Evolutionary conservation across 1,140 invertebrate genomes (phyloP), one percentile per base, ranked within the genome.

Genomic region (Mizuhopecten yessoensis): DNA sequence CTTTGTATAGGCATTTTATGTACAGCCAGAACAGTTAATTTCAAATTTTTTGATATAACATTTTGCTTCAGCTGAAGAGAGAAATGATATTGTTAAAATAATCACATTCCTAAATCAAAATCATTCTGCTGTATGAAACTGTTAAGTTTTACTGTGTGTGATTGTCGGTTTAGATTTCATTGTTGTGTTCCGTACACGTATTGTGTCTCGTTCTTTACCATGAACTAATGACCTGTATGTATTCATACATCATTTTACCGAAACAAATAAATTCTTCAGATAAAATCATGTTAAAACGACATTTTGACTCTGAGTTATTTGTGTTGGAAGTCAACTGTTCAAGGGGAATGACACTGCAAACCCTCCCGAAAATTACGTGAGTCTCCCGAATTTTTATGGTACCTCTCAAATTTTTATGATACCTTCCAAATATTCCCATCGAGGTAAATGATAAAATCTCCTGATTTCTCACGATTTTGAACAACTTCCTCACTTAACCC

Each of bases 141-240:
- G 45, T 49, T 49, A 75, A 75, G 57, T 75, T 75, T 75, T 29
- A 17, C n/a, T 75, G n/a, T 75, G 57, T 75, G 29, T 75, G 57
- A 23, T 75, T 75, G 57, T 75, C 7, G n/a, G 57, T 75, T 75
- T 75, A 17, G 17, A 7, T 17, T 29, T 29, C 23, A n/a, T 75
- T 75, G 57, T 75, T 75, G 57, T 75, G 57, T 75, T 13, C 23
- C n/a, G 23, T 75, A 75, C 29, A 75, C n/a, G 13, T 39, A 29
- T 29, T 29, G n/a, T 75, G n/a, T 75, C n/a, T 15, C 5, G 13
- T n/a, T 75, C 57, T 75, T 75, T 75, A 29, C 29, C 57, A 75
- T 75, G 11, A n/a, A 29, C 57, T 75, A 75, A 1, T 1, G 36
- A 39, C 36, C n/a, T 75, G 57, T 29, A 3, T 29, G n/a, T 75